Base-by-base conservation (phyloP, 2,797 vertebrate species). In the Lepus oiostolus region DNA sequence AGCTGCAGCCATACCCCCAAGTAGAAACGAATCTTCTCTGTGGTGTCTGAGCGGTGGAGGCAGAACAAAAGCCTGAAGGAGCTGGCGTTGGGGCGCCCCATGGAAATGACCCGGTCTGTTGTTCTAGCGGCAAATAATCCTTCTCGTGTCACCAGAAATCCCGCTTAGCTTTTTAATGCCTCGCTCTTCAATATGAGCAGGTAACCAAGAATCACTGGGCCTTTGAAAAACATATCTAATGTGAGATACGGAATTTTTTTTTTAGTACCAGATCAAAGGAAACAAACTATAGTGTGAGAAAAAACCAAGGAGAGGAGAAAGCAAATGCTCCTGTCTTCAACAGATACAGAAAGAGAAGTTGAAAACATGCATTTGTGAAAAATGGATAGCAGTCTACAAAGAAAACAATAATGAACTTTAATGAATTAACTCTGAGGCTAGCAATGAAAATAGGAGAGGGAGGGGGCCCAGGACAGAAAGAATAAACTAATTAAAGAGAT, bases 281-380 rank as follows among this genome's bases (percentile, higher is more conserved):
- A 94, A 86, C 3, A 79, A 86, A 85, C 42, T 84, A n/a, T 54
- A 5, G 50, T n/a, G 28, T 21, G 62, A 8, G 26, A 52, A 32
- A 19, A 60, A 17, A 58, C 16, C 10, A 22, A 3, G 13, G 65
- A 32, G 75, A 16, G 0, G 35, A 5, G 13, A 13, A 52, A 5
- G 30, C 35, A 90, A 91, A 38, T 52, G 58, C 8, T 32, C 14
- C 4, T 35, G 10, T 72, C 54, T 75, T 92, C 88, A 88, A 82
- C 11, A 96, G 82, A 94, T 35, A 75, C 24, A 75, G 58, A 82
- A 89, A 93, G 32, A 58, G 70, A 85, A 88, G 80, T 75, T 14
- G 74, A 63, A 21, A 42, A 81, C 47, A 47, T 0, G 68, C 11
- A 91, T 62, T 71, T 35, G 30, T 60, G 74, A 94, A 72, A 83